Conservation (phyloP, 2,888 invertebrate genomes). For the Clunio marinus region DNA sequence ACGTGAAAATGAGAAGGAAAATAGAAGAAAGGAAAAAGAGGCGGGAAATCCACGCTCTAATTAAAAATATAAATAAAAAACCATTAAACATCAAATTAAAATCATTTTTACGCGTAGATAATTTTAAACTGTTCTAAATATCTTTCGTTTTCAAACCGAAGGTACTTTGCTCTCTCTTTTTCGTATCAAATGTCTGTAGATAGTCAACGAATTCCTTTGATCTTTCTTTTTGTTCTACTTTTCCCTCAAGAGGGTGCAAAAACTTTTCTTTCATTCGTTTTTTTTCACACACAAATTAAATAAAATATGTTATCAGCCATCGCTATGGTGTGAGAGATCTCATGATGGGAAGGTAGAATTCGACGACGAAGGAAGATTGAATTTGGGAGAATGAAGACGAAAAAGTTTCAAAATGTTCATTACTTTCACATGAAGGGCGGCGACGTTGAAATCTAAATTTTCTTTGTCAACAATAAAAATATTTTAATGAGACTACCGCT, state of each 20-base stretch:
- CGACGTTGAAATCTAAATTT: neutral
- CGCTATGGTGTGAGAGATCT: neutral
- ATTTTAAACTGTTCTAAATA: no score
- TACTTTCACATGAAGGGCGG: neutral
- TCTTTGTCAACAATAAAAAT: neutral
- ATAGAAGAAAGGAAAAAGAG: neutral
- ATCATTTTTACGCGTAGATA: neutral
- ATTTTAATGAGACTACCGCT: conserved; percentile 23
- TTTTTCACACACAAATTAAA: neutral
- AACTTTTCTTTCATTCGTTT: neutral
- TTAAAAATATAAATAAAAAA: conserved; percentile 4
- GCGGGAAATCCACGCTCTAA: neutral
- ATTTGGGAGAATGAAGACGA: neutral
- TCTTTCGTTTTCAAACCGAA: no score
- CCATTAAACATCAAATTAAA: conserved; percentile 16
- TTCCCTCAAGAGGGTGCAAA: neutral
- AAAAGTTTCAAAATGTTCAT: neutral
- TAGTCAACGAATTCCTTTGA: neutral
- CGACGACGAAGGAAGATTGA: neutral
- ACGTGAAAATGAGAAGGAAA: neutral
- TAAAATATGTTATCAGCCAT: no score
- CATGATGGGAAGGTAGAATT: neutral
- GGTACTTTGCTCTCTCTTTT: no score
- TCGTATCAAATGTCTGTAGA: neutral
- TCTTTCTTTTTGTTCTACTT: neutral